Evolutionary conservation across 2,797 vertebrate species (phyloP).

Genomic region (Aplochiton taeniatus): DNA sequence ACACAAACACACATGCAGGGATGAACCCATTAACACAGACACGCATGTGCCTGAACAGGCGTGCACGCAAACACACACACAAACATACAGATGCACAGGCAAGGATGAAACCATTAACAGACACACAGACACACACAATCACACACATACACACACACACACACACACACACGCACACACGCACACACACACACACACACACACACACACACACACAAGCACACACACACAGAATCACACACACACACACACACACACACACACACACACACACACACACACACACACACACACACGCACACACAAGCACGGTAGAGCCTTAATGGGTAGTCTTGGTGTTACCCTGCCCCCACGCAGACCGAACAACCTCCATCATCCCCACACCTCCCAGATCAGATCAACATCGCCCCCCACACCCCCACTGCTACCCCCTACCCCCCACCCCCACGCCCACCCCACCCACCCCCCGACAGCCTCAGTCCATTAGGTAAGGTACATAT

Average conservation of each 20-base stretch:
- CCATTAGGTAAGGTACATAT: neutral
- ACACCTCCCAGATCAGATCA: neutral
- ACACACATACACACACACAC: no score
- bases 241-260: neutral
- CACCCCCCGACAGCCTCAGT: neutral
- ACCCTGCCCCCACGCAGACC: constrained; percentile 12
- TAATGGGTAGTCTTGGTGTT: constrained; percentile 2
- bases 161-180: neutral
- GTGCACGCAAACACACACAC: constrained; percentile 3
- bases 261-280: constrained; percentile 20
- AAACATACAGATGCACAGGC: constrained; percentile 1
- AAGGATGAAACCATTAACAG: neutral
- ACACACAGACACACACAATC: neutral
- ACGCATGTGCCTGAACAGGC: neutral
- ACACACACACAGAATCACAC: neutral
- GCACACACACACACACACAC: neutral
- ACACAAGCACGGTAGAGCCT: constrained; percentile 32
- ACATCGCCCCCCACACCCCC: neutral
- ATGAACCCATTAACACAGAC: neutral
- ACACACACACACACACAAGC: neutral
- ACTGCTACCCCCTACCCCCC: no score
- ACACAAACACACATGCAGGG: neutral
- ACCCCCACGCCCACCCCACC: no score
- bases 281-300: constrained; percentile 28
- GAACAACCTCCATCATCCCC: constrained; percentile 33